These are phyloP conservation scores for Spilarctia lutea DNA, from an alignment of 2,888 invertebrate species.

Conservation along the genomic window DNA sequence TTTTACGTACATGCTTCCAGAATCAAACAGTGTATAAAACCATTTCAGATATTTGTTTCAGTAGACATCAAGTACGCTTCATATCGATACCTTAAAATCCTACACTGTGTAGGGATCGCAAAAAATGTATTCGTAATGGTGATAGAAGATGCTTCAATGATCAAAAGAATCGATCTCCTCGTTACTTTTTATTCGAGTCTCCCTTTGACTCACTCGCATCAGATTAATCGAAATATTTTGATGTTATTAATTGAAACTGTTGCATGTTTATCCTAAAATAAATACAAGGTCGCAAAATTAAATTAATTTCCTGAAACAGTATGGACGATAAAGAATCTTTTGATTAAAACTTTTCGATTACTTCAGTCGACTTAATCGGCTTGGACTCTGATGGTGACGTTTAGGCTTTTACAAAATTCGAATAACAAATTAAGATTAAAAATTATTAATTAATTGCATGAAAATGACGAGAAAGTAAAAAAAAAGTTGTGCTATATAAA, in stretches of 20 bases:
- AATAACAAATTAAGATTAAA: neutral
- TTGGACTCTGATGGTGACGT: neutral
- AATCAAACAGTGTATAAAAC: neutral
- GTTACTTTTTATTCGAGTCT: neutral
- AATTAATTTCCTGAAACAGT: neutral
- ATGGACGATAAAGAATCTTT: neutral
- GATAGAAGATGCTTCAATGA: neutral
- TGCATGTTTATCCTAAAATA: neutral
- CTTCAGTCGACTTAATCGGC: neutral
- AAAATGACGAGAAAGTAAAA: neutral
- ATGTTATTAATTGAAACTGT: neutral
- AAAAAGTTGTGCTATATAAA: too few species aligned
- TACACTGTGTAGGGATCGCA: neutral
- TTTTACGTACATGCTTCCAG: too few species aligned
- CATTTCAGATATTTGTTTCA: neutral
- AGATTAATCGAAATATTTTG: neutral
- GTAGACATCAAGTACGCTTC: neutral
- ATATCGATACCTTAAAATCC: neutral
- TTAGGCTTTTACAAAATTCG: neutral
- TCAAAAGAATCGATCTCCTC: neutral
- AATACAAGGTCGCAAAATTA: neutral
- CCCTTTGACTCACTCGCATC: neutral
- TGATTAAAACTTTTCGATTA: neutral
- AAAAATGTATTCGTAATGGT: neutral
- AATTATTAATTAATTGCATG: neutral